Conservation (phyloP, 2,797 vertebrate genomes). For the Mus spretus region DNA sequence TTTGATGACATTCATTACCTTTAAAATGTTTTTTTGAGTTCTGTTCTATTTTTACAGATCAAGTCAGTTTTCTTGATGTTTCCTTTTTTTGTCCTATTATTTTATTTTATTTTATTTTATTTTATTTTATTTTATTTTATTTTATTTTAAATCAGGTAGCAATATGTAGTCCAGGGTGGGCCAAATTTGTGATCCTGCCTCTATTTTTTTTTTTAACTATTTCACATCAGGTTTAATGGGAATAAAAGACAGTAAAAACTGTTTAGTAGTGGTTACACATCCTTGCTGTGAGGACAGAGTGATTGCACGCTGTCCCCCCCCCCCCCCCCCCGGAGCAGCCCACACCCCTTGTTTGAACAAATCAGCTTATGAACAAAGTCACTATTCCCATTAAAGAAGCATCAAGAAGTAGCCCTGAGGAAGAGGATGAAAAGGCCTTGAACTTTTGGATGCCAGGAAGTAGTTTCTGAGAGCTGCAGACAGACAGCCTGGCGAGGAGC, state of each 20-base stretch:
- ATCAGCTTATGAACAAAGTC: conserved; percentile 60
- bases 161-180: background rate
- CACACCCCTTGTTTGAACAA: conserved; percentile 61
- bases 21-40: background rate
- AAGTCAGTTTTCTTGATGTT: background rate
- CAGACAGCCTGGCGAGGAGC: conserved; percentile 73
- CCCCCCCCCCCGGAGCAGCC: conserved; percentile 67
- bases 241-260: conserved; percentile 70
- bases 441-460: conserved; percentile 89
- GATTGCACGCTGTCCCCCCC: conserved; percentile 23
- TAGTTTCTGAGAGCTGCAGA: conserved; percentile 78
- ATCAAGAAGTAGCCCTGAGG: conserved; percentile 72
- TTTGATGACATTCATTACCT: background rate
- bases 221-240: conserved; percentile 72
- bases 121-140: background rate
- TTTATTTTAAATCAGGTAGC: background rate
- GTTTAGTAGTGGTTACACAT: conserved; percentile 74
- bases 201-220: background rate
- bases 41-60: background rate
- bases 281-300: conserved; percentile 58
- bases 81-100: background rate
- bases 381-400: conserved; percentile 50
- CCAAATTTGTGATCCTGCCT: background rate
- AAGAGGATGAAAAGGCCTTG: conserved; percentile 30
- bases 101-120: background rate